Evolutionary conservation across 2,888 invertebrate species (phyloP).

Genomic region (Melipona bicolor): DNA sequence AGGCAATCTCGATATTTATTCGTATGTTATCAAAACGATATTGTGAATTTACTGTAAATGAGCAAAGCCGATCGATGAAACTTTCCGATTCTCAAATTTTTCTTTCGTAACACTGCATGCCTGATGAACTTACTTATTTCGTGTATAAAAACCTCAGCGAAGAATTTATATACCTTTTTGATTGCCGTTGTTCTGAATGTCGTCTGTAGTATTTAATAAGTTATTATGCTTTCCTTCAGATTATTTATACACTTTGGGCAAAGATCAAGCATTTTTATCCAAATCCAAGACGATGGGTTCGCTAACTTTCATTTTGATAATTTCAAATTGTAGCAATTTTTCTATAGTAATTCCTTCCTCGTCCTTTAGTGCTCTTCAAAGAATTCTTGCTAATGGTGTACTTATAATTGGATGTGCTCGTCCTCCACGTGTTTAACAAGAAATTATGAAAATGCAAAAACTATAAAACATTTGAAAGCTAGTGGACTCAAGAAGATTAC

Average conservation of each 20-base stretch:
- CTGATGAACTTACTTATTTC: conserved; percentile 1
- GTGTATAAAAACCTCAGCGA: background rate
- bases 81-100: conserved; percentile 1
- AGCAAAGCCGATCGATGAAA: background rate
- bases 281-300: conserved; percentile 15
- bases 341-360: background rate
- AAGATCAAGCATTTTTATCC: background rate
- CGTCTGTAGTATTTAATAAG: conserved; percentile 11
- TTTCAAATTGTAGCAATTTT: background rate
- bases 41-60: background rate
- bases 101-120: conserved; percentile 34
- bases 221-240: conserved; percentile 21
- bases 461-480: background rate
- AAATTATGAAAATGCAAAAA: background rate
- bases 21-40: background rate
- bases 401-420: no score
- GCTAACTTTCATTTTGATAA: conserved; percentile 4
- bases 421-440: no score
- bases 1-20: background rate
- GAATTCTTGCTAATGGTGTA: background rate
- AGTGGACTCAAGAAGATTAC: conserved; percentile 1
- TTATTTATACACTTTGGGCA: background rate
- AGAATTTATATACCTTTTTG: conserved; percentile 11
- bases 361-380: background rate
- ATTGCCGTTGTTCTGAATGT: conserved; percentile 19